Conservation (phyloP, 2,888 invertebrate genomes). For the Chirona hameri region DNA sequence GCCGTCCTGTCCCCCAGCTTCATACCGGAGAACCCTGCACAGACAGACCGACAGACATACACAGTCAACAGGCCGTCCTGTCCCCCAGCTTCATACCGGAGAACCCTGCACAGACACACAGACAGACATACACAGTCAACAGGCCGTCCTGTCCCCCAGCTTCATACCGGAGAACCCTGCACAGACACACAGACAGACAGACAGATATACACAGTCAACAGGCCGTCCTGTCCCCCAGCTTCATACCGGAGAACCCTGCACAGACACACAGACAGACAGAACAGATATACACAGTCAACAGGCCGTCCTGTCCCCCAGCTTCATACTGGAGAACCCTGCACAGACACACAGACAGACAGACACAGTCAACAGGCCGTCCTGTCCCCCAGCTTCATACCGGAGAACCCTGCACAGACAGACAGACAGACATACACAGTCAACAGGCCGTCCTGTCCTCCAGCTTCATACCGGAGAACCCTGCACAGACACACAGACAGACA, state of each 20-base stretch:
- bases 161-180: constrained; percentile 65
- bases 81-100: too few relatives aligned
- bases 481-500: too few relatives aligned
- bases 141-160: too few relatives aligned
- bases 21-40: too few relatives aligned
- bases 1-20: too few relatives aligned
- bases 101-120: too few relatives aligned
- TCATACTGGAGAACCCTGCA: constrained; percentile 63
- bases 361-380: background rate
- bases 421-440: background rate
- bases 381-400: constrained; percentile 55
- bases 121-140: too few relatives aligned
- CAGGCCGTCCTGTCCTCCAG: too few relatives aligned
- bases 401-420: constrained; percentile 55
- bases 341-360: background rate
- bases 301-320: constrained; percentile 56
- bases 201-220: background rate
- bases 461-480: too few relatives aligned
- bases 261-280: background rate
- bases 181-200: constrained; percentile 4
- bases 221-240: constrained; percentile 43
- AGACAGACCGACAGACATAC: too few relatives aligned
- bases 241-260: constrained; percentile 63
- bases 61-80: too few relatives aligned
- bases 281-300: background rate